Evolutionary conservation across 2,113 vertebrate genomes (phyloP).

Genomic region (Egretta garzetta): DNA sequence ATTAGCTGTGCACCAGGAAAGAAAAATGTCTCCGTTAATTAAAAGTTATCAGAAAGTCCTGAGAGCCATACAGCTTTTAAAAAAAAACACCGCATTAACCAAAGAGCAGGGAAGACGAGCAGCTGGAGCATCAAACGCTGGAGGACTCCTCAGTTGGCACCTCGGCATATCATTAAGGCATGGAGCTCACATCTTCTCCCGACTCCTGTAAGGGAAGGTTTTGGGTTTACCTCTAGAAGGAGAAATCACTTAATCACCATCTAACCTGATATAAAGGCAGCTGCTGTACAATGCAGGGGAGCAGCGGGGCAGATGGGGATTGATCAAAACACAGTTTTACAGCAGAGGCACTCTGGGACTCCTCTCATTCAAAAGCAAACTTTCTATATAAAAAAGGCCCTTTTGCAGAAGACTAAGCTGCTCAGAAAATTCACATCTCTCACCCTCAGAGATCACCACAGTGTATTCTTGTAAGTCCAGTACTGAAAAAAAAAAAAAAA

Average conservation of each 20-base stretch:
- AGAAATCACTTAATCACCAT: not conserved
- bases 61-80: not conserved
- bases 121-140: not conserved
- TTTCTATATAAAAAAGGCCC: not conserved
- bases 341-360: not conserved
- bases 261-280: not conserved
- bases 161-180: not conserved
- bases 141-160: not conserved
- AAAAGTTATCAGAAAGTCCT: not conserved
- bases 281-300: not conserved
- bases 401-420: not conserved
- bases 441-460: not conserved
- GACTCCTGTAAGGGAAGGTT: not conserved
- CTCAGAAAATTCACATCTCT: not conserved
- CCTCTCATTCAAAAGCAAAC: not conserved
- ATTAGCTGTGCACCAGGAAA: not conserved
- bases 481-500: not conserved
- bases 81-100: not conserved
- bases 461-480: not conserved
- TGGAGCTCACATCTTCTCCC: not conserved
- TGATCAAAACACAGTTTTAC: not conserved
- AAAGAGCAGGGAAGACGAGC: not conserved
- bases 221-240: not conserved
- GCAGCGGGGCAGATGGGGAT: not conserved
- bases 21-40: not conserved